Evolutionary conservation across 2,113 vertebrate genomes (phyloP).

Genomic region (Beaufortia kweichowensis): DNA sequence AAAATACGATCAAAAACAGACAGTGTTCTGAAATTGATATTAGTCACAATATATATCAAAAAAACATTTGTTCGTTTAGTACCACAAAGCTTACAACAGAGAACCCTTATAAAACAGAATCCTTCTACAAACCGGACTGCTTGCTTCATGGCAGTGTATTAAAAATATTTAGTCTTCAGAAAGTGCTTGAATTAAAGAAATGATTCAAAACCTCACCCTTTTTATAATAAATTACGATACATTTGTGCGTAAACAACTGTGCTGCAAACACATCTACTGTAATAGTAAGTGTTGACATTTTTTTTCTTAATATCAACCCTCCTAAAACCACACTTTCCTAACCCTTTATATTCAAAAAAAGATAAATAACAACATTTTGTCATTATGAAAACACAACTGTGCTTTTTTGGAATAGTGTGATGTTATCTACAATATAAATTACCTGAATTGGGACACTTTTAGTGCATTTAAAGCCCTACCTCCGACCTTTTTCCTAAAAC

Average conservation of each 20-base stretch:
- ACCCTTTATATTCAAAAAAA: conserved; percentile 30
- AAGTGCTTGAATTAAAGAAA: neutral
- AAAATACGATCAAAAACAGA: neutral
- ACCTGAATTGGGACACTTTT: neutral
- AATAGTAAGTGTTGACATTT: neutral
- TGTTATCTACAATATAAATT: neutral
- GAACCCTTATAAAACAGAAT: conserved; percentile 23
- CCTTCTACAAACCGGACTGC: neutral
- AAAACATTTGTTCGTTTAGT: neutral
- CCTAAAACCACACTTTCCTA: conserved; percentile 29
- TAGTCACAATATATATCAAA: neutral
- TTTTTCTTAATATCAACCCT: neutral
- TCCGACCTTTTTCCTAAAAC: conserved; percentile 1
- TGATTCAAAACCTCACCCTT: conserved; percentile 7
- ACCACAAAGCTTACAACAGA: neutral
- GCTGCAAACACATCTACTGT: conserved; percentile 31
- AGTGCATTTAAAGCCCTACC: conserved; percentile 29
- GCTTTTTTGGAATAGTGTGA: conserved; percentile 19
- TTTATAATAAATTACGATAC: conserved; percentile 15
- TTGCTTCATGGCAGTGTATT: conserved; percentile 15
- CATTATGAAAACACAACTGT: conserved; percentile 9
- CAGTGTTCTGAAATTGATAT: conserved; percentile 1
- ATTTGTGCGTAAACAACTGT: conserved; percentile 34
- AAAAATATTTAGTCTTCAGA: conserved; percentile 2
- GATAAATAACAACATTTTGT: neutral